A percentile compares a stretch with the other conserved stretches of the same genome.
These are phyloP conservation scores for Cetonia aurata DNA, from an alignment of 2,888 invertebrate species.

Conservation along the genomic window DNA sequence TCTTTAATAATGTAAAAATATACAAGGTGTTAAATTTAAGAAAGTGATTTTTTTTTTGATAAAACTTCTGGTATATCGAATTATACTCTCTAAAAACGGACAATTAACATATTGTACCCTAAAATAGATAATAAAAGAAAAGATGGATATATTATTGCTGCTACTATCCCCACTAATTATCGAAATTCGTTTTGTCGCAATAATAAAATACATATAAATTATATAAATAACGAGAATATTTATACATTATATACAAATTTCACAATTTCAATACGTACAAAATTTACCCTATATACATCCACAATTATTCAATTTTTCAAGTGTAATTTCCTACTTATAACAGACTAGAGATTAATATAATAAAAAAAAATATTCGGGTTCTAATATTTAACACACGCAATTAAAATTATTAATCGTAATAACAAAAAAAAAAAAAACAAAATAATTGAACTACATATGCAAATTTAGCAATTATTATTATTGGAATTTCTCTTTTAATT, in stretches of 20 bases:
- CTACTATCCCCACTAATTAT: too few relatives aligned
- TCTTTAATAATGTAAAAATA: too few relatives aligned
- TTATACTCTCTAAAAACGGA: too few relatives aligned
- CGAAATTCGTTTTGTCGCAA: too few relatives aligned
- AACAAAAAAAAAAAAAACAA: conserved; percentile 52
- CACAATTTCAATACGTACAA: conserved; percentile 11
- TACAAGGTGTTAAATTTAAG: too few relatives aligned
- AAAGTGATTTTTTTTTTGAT: too few relatives aligned
- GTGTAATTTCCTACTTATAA: not conserved
- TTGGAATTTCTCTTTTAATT: conserved; percentile 82
- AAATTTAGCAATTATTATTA: conserved; percentile 61
- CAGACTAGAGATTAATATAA: conserved; percentile 22
- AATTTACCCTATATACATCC: conserved; percentile 26
- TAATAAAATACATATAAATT: conserved; percentile 12
- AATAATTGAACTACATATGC: conserved; percentile 31
- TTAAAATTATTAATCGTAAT: not conserved
- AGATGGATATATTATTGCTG: too few relatives aligned
- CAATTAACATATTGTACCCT: too few relatives aligned
- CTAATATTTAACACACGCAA: not conserved
- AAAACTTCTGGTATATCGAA: too few relatives aligned
- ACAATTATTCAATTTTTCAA: conserved; percentile 1
- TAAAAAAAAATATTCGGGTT: not conserved
- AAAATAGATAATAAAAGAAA: too few relatives aligned
- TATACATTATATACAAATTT: conserved; percentile 34
- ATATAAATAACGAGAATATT: conserved; percentile 36